These are phyloP conservation scores for Pammene fasciana DNA, from an alignment of 2,888 invertebrate genomes.

Conservation along the genomic window DNA sequence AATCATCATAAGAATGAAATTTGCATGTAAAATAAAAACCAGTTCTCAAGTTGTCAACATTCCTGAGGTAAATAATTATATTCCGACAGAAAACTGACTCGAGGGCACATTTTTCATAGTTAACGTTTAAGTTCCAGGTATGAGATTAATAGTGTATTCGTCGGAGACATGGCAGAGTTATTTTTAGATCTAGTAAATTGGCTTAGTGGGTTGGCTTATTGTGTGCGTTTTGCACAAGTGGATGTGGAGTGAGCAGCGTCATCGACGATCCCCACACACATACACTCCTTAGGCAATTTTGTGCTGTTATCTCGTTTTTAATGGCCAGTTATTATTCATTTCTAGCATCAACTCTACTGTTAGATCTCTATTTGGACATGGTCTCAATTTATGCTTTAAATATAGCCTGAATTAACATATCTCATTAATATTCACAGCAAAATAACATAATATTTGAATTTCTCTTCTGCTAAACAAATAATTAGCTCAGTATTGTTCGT, in stretches of 20 bases:
- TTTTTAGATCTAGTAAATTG: constrained; percentile 83
- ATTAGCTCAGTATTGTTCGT: constrained; percentile 14
- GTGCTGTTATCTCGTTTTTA: constrained; percentile 54
- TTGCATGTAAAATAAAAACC: constrained; percentile 48
- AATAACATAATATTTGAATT: constrained; percentile 32
- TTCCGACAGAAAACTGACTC: constrained; percentile 52
- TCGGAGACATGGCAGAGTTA: constrained; percentile 76
- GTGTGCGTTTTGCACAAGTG: constrained; percentile 75
- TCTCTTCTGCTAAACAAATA: constrained; percentile 32
- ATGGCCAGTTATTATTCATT: constrained; percentile 52
- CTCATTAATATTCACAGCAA: constrained; percentile 34
- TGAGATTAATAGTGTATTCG: constrained; percentile 78
- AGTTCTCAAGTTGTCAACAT: constrained; percentile 55
- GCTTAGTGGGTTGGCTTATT: constrained; percentile 80
- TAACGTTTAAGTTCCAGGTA: constrained; percentile 69
- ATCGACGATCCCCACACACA: constrained; percentile 48
- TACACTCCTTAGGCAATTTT: constrained; percentile 65
- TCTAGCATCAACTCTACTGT: constrained; percentile 44
- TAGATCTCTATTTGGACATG: constrained; percentile 32
- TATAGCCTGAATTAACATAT: constrained; percentile 35
- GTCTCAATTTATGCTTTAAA: constrained; percentile 35
- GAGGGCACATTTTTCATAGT: constrained; percentile 62
- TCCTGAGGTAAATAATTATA: constrained; percentile 62
- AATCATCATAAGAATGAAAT: constrained; percentile 41
- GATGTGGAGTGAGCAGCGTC: constrained; percentile 47